A percentile compares a stretch with the other conserved stretches of the same genome.
Evolutionary conservation across 2,797 vertebrate species (phyloP).

Genomic region (Pangasius macronema): DNA sequence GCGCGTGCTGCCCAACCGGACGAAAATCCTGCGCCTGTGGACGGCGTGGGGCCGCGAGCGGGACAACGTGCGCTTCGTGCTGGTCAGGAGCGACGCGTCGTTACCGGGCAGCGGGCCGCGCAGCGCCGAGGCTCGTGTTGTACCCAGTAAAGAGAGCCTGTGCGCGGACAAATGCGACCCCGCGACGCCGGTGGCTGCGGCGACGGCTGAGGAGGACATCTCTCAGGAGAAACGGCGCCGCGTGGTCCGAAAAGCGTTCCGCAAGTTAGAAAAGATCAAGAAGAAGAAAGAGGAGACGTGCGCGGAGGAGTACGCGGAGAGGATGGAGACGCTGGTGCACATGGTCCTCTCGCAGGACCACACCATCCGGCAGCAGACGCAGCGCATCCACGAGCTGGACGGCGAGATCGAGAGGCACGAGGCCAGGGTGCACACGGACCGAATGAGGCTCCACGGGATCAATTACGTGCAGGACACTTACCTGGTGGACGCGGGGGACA

Average conservation of each 20-base stretch:
- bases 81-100: constrained; percentile 90
- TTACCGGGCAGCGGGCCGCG: constrained; percentile 88
- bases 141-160: constrained; percentile 86
- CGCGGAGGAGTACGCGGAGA: constrained; percentile 78
- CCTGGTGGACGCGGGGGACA: constrained; percentile 62
- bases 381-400: constrained; percentile 89
- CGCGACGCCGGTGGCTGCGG: constrained; percentile 30
- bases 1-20: constrained; percentile 91
- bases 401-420: constrained; percentile 91
- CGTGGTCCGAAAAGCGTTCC: constrained; percentile 92
- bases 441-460: constrained; percentile 87
- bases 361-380: constrained; percentile 94
- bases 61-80: constrained; percentile 91
- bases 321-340: constrained; percentile 95
- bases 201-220: constrained; percentile 50
- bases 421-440: constrained; percentile 87
- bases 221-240: constrained; percentile 90
- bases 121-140: constrained; percentile 92
- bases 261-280: constrained; percentile 93
- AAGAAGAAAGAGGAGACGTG: constrained; percentile 66
- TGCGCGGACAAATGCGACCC: constrained; percentile 63
- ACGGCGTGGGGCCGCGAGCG: constrained; percentile 93
- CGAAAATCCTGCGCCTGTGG: constrained; percentile 90
- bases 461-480: constrained; percentile 99
- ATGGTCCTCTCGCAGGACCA: constrained; percentile 96